phyloP scores from a whole-genome alignment of 53 echinoderm and acorn worm genomes.

The Paracentrotus lividus region DNA sequence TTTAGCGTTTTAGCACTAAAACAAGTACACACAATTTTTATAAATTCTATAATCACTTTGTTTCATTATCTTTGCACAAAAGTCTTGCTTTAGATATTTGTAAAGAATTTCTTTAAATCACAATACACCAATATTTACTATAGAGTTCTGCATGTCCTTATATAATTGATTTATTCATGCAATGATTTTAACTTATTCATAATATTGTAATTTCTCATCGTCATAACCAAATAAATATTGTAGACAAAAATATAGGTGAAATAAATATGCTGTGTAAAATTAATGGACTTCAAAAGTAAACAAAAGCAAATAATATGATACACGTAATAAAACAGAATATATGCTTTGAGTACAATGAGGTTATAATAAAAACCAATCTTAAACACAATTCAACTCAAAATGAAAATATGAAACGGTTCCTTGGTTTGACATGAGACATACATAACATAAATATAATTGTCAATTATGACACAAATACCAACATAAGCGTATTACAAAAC shows the following conservation, averaged over 20 bases:
- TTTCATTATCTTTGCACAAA: slow-evolving; percentile 12
- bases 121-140: slow-evolving; percentile 55
- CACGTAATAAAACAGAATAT: background rate
- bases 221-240: background rate
- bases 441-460: too few relatives aligned
- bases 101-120: too few relatives aligned
- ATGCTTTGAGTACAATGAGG: background rate
- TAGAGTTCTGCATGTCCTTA: slow-evolving; percentile 48
- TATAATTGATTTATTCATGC: background rate
- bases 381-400: too few relatives aligned
- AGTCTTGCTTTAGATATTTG: background rate
- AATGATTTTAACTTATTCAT: background rate
- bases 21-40: too few relatives aligned
- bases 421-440: too few relatives aligned
- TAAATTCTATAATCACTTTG: background rate
- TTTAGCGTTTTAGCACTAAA: slow-evolving; percentile 24
- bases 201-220: background rate
- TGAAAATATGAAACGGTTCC: too few relatives aligned
- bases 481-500: too few relatives aligned
- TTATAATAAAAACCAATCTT: too few relatives aligned
- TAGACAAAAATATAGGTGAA: background rate
- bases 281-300: background rate
- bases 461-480: too few relatives aligned
- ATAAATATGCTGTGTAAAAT: slow-evolving; percentile 13
- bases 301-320: too few relatives aligned